Conservation (phyloP, 2,113 vertebrate species). For the Sturnus vulgaris region DNA sequence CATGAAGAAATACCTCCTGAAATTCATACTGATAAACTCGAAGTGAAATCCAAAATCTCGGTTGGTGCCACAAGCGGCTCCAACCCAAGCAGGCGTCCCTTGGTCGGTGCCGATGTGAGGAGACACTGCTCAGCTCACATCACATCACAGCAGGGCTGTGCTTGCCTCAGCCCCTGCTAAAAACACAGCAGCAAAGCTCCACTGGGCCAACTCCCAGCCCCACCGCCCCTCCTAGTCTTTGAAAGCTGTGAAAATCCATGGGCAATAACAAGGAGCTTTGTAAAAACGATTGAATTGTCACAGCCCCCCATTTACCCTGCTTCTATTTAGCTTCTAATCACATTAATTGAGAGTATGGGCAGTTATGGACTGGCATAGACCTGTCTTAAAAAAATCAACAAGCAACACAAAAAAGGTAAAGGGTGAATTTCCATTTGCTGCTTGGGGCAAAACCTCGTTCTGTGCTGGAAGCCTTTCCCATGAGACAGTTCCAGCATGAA, state of each 20-base stretch:
- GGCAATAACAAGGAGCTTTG: neutral
- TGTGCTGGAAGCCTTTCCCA: accelerated
- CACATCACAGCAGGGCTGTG: neutral
- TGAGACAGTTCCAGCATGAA: accelerated
- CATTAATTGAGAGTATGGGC: neutral
- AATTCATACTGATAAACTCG: neutral
- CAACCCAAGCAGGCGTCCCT: neutral
- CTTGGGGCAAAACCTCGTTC: neutral
- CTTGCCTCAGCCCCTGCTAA: neutral
- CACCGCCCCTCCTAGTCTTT: neutral
- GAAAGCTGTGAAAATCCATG: neutral
- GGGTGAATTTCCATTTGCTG: neutral
- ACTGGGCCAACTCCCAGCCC: accelerated
- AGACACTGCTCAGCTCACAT: neutral
- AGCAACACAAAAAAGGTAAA: neutral
- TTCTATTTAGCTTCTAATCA: neutral
- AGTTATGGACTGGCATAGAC: neutral
- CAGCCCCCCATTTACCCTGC: neutral
- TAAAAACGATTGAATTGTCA: accelerated
- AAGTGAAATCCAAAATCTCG: neutral
- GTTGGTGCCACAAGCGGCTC: neutral
- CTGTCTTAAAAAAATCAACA: neutral
- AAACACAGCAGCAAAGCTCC: neutral
- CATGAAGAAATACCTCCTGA: neutral
- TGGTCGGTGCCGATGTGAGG: neutral